Conservation (phyloP, 92 coral and sea anemone species). For the Meandrina meandrites region DNA sequence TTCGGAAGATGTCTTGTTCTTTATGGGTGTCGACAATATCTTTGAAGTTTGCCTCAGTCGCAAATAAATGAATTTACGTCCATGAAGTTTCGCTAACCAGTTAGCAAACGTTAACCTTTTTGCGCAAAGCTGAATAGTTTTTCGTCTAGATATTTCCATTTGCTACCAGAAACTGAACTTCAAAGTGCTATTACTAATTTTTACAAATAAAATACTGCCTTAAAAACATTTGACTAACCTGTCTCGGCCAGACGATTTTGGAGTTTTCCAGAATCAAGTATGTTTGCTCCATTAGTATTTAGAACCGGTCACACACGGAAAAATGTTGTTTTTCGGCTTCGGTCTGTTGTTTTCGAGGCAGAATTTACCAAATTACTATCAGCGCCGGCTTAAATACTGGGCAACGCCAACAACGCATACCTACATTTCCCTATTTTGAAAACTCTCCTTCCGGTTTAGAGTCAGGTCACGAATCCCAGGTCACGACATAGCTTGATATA, state of each 20-base stretch:
- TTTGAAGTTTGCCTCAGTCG: too few species aligned
- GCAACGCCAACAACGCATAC: not conserved
- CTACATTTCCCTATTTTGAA: not conserved
- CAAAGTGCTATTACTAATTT: not conserved
- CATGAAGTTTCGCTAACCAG: too few species aligned
- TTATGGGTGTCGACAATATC: too few species aligned
- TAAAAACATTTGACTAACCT: not conserved
- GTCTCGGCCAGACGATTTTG: not conserved
- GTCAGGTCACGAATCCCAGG: not conserved
- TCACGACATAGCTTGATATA: not conserved
- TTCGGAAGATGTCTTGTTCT: too few species aligned
- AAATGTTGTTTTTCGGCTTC: not conserved
- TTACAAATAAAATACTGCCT: not conserved
- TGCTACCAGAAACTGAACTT: not conserved
- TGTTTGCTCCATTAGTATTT: slow-evolving; percentile 14
- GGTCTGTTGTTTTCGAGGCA: not conserved
- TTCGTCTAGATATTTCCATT: not conserved
- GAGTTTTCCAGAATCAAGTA: not conserved
- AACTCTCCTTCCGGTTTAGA: not conserved
- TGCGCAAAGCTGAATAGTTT: not conserved
- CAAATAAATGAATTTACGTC: too few species aligned
- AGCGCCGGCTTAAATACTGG: not conserved
- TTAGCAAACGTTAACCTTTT: not conserved
- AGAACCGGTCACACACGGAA: not conserved
- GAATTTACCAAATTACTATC: not conserved